Conservation (phyloP, 2,797 vertebrate genomes). For the Pipistrellus pipistrellus region DNA sequence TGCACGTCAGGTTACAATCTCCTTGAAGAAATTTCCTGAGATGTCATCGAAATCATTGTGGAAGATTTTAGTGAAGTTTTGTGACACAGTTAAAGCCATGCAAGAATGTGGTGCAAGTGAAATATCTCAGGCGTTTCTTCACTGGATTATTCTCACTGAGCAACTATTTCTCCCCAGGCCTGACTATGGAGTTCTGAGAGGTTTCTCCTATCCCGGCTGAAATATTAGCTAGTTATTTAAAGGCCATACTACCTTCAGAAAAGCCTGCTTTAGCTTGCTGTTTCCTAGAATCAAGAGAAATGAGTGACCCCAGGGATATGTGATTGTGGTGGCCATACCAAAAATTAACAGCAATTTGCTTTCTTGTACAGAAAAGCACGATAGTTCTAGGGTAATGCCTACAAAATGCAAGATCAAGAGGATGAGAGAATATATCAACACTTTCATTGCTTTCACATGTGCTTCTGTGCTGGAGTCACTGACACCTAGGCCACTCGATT, state of each 20-base stretch:
- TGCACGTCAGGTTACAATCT: neutral
- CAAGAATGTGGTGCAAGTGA: neutral
- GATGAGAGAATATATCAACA: constrained; percentile 64
- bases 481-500: neutral
- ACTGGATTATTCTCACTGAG: neutral
- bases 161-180: neutral
- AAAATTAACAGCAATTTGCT: constrained; percentile 20
- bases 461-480: constrained; percentile 48
- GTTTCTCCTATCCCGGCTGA: neutral
- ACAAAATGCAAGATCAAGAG: constrained; percentile 53
- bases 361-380: rapidly evolving
- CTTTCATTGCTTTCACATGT: constrained; percentile 82
- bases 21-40: neutral
- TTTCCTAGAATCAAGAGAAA: constrained; percentile 72
- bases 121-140: neutral
- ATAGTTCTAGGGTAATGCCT: neutral
- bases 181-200: neutral
- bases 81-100: neutral
- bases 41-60: neutral
- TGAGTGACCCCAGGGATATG: constrained; percentile 62
- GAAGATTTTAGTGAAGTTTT: neutral
- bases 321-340: neutral
- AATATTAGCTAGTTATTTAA: neutral
- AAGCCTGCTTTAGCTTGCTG: constrained; percentile 43
- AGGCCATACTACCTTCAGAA: neutral